Base-by-base conservation (phyloP, 2,113 vertebrate species). In the Gobiocypris rarus region DNA sequence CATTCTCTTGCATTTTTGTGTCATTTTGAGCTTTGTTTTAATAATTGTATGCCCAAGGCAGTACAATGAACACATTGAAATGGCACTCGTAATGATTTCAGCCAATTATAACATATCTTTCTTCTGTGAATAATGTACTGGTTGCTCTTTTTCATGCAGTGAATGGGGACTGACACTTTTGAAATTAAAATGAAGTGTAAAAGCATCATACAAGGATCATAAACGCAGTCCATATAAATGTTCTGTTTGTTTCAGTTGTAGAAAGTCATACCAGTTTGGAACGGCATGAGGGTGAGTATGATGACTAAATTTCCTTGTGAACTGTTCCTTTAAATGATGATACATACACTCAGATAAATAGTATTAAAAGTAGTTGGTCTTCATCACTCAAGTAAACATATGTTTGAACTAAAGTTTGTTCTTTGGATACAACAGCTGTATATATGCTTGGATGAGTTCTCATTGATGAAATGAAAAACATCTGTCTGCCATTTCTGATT, bases 401-500 rank as follows among this genome's bases (percentile, higher is more conserved):
- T 80, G 54, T 41, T 85, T 81, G 54, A 31, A 3, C 38, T 9
- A 73, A 63, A 69, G 63, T 82, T 82, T 82, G 80, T 70, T 81
- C 76, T 50, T 43, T 17, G 26, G 80, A 81, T 65, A 78, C 28
- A 82, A 61, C 79, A 84, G 65, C 82, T 80, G 70, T 45, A 85
- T 71, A 45, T 38, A 56, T 70, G 70, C 63, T 84, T 70, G 45
- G 31, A 67, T 74, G 75, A 34, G 48, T 63, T 59, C 69, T 83
- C 52, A 71, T 52, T 83, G 69, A 85, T 34, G 67, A 74, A 86
- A 78, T 50, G 28, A 22, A 75, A 73, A 86, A 89, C 86, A 87
- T 87, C 86, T 89, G 88, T 65, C 58, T 83, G 83, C 73, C 86
- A 85, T 70, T 65, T 89, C 50, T 85, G 86, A 89, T 84, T 89